These are phyloP conservation scores for Spialia ferax DNA, from an alignment of 2,888 invertebrate genomes.

Conservation along the genomic window DNA sequence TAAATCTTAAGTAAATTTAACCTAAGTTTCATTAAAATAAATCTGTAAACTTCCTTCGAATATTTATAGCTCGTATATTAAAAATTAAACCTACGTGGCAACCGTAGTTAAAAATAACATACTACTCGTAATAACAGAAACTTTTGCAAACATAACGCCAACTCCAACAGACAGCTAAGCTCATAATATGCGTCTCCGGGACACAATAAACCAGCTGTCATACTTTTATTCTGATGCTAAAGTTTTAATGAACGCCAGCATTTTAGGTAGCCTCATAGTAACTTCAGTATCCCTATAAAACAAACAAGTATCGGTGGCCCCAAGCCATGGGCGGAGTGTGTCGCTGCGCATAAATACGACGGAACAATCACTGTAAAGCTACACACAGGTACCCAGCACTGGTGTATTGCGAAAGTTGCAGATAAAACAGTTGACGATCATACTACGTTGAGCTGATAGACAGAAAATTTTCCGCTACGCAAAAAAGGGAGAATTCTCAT, in stretches of 20 bases:
- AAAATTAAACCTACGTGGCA: neutral
- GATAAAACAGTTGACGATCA: constrained; percentile 46
- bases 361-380: constrained; percentile 70
- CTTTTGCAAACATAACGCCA: neutral
- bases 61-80: too few relatives aligned
- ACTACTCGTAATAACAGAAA: neutral
- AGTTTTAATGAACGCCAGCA: constrained; percentile 42
- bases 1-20: neutral
- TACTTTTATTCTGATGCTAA: constrained; percentile 29
- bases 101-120: neutral
- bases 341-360: constrained; percentile 64
- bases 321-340: constrained; percentile 55
- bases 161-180: neutral
- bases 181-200: neutral
- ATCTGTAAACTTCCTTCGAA: too few relatives aligned
- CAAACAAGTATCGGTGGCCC: constrained; percentile 56
- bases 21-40: neutral
- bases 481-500: too few relatives aligned
- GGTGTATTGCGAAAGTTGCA: constrained; percentile 52
- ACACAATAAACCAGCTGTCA: constrained; percentile 23
- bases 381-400: constrained; percentile 57
- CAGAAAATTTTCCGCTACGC: too few relatives aligned
- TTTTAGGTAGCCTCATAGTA: constrained; percentile 41
- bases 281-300: constrained; percentile 51
- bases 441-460: too few relatives aligned